phyloP scores from a whole-genome alignment of 2,888 invertebrate species.

The Pheosia gnoma region DNA sequence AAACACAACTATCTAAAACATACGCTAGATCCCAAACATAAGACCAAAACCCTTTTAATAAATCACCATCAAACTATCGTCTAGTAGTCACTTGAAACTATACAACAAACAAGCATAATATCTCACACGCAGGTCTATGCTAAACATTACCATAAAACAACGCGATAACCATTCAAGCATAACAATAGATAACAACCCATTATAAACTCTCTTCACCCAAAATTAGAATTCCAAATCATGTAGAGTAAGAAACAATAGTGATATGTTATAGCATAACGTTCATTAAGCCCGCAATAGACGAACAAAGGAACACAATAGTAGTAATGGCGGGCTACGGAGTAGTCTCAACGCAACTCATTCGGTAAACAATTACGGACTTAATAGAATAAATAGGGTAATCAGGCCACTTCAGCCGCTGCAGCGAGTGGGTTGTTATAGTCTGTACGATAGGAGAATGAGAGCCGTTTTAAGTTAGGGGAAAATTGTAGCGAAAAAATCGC shows the following conservation, averaged over 20 bases:
- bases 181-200: background rate
- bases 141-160: background rate
- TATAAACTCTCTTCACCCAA: background rate
- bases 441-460: slow-evolving; percentile 36
- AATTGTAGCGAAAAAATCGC: background rate
- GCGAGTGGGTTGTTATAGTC: slow-evolving; percentile 46
- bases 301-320: slow-evolving; percentile 66
- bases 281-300: slow-evolving; percentile 21
- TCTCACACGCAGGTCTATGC: slow-evolving; percentile 1
- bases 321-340: slow-evolving; percentile 63
- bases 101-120: background rate
- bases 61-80: slow-evolving; percentile 1
- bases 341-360: slow-evolving; percentile 67
- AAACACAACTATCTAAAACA: background rate
- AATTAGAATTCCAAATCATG: background rate
- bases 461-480: background rate
- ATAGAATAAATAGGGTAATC: slow-evolving; percentile 84
- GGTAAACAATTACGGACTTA: slow-evolving; percentile 76
- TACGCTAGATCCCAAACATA: too few species aligned
- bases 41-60: background rate
- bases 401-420: slow-evolving; percentile 67
- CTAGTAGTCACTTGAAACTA: background rate
- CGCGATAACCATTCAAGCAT: background rate
- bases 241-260: background rate
- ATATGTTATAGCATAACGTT: background rate